phyloP scores from a whole-genome alignment of 2,113 vertebrate genomes.

The Syngnathus typhle region DNA sequence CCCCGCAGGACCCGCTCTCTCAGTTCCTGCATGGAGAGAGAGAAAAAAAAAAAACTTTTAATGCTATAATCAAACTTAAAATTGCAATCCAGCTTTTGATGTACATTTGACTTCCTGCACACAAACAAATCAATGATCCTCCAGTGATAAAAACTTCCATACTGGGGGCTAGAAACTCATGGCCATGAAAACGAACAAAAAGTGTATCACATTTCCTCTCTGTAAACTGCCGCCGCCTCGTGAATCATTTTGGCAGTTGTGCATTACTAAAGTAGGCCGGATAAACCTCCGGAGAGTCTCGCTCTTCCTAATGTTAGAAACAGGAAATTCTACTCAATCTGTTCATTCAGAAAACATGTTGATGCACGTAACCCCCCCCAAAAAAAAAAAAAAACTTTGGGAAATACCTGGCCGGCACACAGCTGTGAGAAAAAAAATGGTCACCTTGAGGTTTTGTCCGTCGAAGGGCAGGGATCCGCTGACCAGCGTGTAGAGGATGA shows the following conservation, averaged over 20 bases:
- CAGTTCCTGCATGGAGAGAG: slow-evolving; percentile 76
- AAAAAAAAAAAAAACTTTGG: slow-evolving; percentile 4
- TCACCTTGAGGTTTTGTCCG: slow-evolving; percentile 94
- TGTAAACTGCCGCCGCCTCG: not conserved
- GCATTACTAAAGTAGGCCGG: slow-evolving; percentile 18
- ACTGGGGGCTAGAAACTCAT: not conserved
- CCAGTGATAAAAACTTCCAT: not conserved
- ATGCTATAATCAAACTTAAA: not conserved
- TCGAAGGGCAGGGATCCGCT: slow-evolving; percentile 94
- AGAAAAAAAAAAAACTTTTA: not conserved
- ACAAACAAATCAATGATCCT: not conserved
- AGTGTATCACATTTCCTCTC: not conserved
- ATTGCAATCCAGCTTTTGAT: not conserved
- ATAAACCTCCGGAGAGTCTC: not conserved
- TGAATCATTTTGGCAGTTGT: slow-evolving; percentile 18
- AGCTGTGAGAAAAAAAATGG: not conserved
- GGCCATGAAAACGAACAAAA: slow-evolving; percentile 4
- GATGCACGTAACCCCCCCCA: slow-evolving; percentile 14
- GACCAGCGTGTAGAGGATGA: slow-evolving; percentile 93
- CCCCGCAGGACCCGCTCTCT: slow-evolving; percentile 90
- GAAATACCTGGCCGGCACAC: not conserved
- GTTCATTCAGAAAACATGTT: slow-evolving; percentile 15
- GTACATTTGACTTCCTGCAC: not conserved
- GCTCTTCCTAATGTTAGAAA: slow-evolving; percentile 8
- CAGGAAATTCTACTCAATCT: slow-evolving; percentile 23